Conservation (phyloP, 2,797 vertebrate genomes). For the Lateolabrax maculatus region DNA sequence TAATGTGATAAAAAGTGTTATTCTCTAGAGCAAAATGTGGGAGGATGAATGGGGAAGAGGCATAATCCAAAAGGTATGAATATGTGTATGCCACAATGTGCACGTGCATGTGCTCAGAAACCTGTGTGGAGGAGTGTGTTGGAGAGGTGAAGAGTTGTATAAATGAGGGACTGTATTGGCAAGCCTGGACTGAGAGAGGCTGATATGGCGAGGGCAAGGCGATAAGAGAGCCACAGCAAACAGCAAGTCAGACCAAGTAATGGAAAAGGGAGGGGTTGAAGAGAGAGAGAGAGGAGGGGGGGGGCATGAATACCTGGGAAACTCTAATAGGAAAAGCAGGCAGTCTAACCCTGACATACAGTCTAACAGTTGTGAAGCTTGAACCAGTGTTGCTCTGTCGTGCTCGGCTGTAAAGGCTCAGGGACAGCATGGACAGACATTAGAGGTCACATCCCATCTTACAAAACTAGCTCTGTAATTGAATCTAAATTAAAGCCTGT, state of each 20-base stretch:
- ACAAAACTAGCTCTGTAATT: slow-evolving; percentile 53
- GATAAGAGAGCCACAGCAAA: slow-evolving; percentile 70
- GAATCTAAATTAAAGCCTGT: slow-evolving; percentile 70
- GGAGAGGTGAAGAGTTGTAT: slow-evolving; percentile 49
- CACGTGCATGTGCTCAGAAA: slow-evolving; percentile 17
- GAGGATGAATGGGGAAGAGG: slow-evolving; percentile 29
- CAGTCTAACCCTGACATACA: slow-evolving; percentile 32
- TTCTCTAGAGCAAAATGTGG: slow-evolving; percentile 29
- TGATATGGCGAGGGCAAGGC: slow-evolving; percentile 54
- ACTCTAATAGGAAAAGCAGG: slow-evolving; percentile 35
- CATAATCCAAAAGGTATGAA: slow-evolving; percentile 37
- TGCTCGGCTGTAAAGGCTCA: slow-evolving; percentile 60
- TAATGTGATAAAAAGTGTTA: slow-evolving; percentile 26
- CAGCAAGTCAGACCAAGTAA: slow-evolving; percentile 63
- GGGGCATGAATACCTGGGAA: slow-evolving; percentile 41
- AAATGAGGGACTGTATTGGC: slow-evolving; percentile 62
- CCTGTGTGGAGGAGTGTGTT: slow-evolving; percentile 34
- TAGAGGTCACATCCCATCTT: slow-evolving; percentile 63
- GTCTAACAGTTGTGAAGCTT: slow-evolving; percentile 17
- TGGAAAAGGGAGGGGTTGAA: slow-evolving; percentile 65
- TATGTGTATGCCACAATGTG: not conserved
- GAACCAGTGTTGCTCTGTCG: slow-evolving; percentile 32
- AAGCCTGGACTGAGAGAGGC: slow-evolving; percentile 49
- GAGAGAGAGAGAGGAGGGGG: slow-evolving; percentile 19
- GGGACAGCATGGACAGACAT: slow-evolving; percentile 46